phyloP scores from a whole-genome alignment of 1,140 invertebrate genomes.

The Pseudomyrmex cubaensis region DNA sequence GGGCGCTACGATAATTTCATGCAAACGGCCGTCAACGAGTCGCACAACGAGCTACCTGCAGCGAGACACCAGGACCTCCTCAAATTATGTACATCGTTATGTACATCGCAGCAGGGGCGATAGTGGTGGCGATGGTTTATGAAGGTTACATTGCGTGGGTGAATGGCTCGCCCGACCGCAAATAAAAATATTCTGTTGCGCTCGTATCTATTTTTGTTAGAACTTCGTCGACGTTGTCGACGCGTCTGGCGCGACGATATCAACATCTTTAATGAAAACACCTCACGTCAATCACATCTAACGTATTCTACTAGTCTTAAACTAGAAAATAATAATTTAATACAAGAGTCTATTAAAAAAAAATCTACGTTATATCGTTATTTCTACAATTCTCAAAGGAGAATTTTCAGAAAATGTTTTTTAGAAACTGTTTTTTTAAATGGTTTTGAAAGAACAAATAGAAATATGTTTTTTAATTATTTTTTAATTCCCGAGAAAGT shows the following conservation, averaged over 20 bases:
- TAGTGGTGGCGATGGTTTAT: slow-evolving; percentile 23
- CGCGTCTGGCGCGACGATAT: background rate
- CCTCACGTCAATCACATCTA: background rate
- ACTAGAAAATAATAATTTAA: background rate
- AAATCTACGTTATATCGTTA: background rate
- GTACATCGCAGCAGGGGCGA: slow-evolving; percentile 9
- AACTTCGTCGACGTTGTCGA: background rate
- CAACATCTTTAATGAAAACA: slow-evolving; percentile 27
- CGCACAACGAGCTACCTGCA: slow-evolving; percentile 41
- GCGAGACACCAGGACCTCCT: slow-evolving; percentile 21
- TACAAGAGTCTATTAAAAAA: background rate
- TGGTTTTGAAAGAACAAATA: too few relatives aligned
- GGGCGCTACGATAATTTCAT: slow-evolving; percentile 51
- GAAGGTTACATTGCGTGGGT: slow-evolving; percentile 18
- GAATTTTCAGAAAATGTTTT: too few relatives aligned
- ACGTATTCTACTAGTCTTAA: background rate
- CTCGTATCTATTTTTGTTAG: background rate
- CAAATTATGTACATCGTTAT: slow-evolving; percentile 48
- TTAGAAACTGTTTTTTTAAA: too few relatives aligned
- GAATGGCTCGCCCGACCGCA: background rate
- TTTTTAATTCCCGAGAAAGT: too few relatives aligned
- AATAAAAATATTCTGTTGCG: slow-evolving; percentile 20
- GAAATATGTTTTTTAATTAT: too few relatives aligned
- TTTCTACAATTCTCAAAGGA: too few relatives aligned
- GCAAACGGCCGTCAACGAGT: slow-evolving; percentile 56